These are phyloP conservation scores for Microcaecilia unicolor DNA, from an alignment of 2,797 vertebrate species.

Conservation along the genomic window DNA sequence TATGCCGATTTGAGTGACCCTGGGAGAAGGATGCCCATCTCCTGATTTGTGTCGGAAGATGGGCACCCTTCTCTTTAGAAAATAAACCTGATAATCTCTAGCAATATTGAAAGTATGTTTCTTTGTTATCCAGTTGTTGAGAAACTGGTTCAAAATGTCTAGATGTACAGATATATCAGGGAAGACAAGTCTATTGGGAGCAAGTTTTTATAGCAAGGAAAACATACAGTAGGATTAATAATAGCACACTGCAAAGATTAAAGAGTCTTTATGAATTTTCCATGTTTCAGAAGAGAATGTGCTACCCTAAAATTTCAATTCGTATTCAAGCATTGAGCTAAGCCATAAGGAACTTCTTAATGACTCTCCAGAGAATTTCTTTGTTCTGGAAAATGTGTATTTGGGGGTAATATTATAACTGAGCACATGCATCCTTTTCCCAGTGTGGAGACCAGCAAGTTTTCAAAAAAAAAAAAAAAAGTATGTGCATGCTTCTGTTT, in stretches of 20 bases:
- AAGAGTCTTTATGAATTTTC: constrained; percentile 17
- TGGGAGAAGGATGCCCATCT: no score
- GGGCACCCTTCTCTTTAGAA: no score
- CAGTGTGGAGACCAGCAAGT: no score
- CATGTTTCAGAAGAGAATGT: constrained; percentile 18
- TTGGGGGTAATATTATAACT: no score
- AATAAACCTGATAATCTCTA: constrained; percentile 1
- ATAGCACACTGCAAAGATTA: constrained; percentile 26
- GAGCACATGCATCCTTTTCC: no score
- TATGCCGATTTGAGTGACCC: no score
- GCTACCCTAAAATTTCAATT: constrained; percentile 8
- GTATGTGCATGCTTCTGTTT: no score
- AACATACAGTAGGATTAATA: constrained; percentile 41
- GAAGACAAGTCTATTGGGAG: constrained; percentile 45
- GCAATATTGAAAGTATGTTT: constrained; percentile 15
- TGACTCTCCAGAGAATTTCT: constrained; percentile 12
- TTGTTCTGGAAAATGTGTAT: constrained; percentile 11
- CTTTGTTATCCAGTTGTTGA: constrained; percentile 21
- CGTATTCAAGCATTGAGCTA: constrained; percentile 8
- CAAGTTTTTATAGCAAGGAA: constrained; percentile 52
- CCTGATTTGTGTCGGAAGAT: no score
- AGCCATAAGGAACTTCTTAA: constrained; percentile 12
- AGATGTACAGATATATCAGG: constrained; percentile 35
- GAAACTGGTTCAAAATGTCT: constrained; percentile 27
- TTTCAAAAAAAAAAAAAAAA: no score